A percentile compares a stretch with the other conserved stretches of the same genome.
phyloP scores from a whole-genome alignment of 2,888 invertebrate genomes.

The Cheilosia vernalis region DNA sequence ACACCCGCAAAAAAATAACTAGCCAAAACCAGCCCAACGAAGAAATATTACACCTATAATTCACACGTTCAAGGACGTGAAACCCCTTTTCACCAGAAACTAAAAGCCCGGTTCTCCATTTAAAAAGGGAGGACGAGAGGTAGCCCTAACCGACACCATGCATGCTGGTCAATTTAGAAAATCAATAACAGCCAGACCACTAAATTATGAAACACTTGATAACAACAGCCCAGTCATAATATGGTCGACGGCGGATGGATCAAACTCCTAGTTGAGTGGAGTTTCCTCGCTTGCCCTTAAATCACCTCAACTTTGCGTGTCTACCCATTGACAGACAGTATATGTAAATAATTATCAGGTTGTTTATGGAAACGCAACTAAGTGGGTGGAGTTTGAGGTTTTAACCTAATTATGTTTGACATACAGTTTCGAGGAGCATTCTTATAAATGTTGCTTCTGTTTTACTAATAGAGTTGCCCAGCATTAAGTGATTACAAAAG shows the following conservation, averaged over 20 bases:
- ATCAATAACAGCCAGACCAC: slow-evolving; percentile 26
- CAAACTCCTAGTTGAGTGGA: slow-evolving; percentile 1
- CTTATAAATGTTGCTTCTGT: neutral
- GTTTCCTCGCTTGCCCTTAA: slow-evolving; percentile 22
- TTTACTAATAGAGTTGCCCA: neutral
- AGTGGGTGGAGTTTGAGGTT: slow-evolving; percentile 22
- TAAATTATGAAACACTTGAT: slow-evolving; percentile 15
- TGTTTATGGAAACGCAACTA: slow-evolving; percentile 8
- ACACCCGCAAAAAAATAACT: neutral
- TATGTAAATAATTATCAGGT: slow-evolving; percentile 10
- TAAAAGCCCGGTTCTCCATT: too few species aligned
- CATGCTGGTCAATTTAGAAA: neutral
- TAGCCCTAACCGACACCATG: too few species aligned
- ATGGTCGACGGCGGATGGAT: slow-evolving; percentile 1
- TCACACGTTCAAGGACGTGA: slow-evolving; percentile 21
- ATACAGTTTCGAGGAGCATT: neutral
- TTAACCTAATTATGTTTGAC: slow-evolving; percentile 23
- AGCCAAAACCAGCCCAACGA: neutral
- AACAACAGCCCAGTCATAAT: neutral
- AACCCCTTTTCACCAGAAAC: slow-evolving; percentile 6
- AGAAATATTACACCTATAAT: neutral
- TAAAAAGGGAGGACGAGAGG: too few species aligned
- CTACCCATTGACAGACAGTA: slow-evolving; percentile 12
- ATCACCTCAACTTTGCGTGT: slow-evolving; percentile 20
- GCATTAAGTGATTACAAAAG: neutral